A percentile compares a stretch with the other conserved stretches of the same genome.
These are phyloP conservation scores for Willisornis vidua DNA, from an alignment of 2,113 vertebrate genomes.

Conservation along the genomic window DNA sequence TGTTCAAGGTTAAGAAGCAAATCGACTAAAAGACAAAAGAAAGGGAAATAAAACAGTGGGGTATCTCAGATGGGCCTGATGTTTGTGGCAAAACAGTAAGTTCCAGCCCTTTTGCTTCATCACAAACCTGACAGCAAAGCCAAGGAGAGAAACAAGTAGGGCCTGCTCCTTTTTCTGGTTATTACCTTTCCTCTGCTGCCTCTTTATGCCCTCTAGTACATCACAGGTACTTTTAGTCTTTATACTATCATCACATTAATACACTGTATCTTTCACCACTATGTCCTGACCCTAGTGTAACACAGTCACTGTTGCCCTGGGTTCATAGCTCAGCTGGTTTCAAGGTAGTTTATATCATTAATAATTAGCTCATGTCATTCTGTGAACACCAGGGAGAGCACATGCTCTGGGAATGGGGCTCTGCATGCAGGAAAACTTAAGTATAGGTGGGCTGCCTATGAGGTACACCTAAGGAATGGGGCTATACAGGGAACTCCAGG, in stretches of 20 bases:
- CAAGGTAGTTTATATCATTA: background rate
- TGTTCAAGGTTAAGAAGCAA: background rate
- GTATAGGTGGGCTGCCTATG: background rate
- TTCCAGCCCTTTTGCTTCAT: background rate
- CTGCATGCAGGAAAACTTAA: background rate
- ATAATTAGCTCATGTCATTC: background rate
- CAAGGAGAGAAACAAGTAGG: background rate
- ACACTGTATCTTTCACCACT: background rate
- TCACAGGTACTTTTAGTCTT: background rate
- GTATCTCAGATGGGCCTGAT: background rate
- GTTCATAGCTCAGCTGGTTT: background rate
- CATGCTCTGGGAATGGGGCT: background rate
- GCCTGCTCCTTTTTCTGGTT: background rate
- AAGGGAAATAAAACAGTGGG: background rate
- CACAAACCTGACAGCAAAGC: background rate
- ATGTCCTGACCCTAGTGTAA: background rate
- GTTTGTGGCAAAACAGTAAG: background rate
- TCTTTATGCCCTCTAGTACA: background rate
- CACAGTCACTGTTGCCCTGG: background rate
- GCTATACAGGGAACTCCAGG: background rate
- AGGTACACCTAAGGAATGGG: background rate
- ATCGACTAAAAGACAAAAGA: background rate
- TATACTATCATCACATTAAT: background rate
- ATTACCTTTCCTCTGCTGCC: background rate
- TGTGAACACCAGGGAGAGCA: background rate